These are phyloP conservation scores for Xiphias gladius DNA, from an alignment of 2,113 vertebrate species.

Conservation along the genomic window DNA sequence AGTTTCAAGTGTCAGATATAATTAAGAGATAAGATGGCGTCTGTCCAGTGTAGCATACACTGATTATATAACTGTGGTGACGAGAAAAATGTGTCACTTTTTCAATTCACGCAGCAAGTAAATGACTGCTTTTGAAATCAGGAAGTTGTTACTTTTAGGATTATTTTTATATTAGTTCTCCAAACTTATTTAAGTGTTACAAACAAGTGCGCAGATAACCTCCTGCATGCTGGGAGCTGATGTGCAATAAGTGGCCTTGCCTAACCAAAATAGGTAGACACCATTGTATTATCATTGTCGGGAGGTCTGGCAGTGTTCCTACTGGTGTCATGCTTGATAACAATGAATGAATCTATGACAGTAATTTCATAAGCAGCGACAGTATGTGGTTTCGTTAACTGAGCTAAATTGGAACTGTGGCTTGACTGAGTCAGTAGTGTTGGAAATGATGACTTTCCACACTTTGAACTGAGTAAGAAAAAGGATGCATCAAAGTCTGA, in stretches of 20 bases:
- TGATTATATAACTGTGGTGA: constrained; percentile 22
- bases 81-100: not conserved
- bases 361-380: constrained; percentile 11
- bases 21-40: constrained; percentile 23
- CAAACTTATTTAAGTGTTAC: not conserved
- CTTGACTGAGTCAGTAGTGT: constrained; percentile 7
- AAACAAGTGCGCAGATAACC: not conserved
- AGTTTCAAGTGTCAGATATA: constrained; percentile 39
- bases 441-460: not conserved
- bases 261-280: constrained; percentile 25
- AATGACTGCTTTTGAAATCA: not conserved
- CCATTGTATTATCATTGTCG: not conserved
- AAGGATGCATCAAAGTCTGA: not conserved
- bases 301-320: constrained; percentile 19
- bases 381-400: not conserved
- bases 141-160: not conserved
- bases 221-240: not conserved
- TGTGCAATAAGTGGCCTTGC: constrained; percentile 31
- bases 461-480: not conserved
- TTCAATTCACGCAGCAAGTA: not conserved
- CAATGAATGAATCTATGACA: not conserved
- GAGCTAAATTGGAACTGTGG: not conserved
- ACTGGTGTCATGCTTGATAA: constrained; percentile 22
- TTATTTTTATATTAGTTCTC: not conserved
- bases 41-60: not conserved